phyloP scores from a whole-genome alignment of 2,797 vertebrate genomes.

The Rhincodon typus region DNA sequence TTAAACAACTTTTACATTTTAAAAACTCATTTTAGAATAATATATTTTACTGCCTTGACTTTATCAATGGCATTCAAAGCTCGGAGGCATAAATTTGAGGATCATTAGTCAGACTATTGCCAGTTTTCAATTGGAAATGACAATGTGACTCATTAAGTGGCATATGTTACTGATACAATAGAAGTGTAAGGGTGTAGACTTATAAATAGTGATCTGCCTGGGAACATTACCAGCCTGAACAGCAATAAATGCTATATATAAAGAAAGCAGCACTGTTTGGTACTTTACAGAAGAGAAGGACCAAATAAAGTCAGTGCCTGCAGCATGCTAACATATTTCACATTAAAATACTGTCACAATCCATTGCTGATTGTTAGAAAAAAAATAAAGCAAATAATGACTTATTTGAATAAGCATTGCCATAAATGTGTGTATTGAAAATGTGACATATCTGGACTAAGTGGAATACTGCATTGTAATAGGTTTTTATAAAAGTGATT shows the following conservation, averaged over 20 bases:
- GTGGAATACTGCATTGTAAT: background rate
- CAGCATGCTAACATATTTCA: constrained; percentile 20
- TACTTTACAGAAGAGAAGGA: background rate
- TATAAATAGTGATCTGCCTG: constrained; percentile 11
- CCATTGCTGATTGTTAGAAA: constrained; percentile 1
- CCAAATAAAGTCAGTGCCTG: constrained; percentile 14
- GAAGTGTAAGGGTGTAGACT: background rate
- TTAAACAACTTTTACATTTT: constrained; percentile 19
- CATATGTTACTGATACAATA: background rate
- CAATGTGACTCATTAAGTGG: background rate
- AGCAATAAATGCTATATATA: background rate
- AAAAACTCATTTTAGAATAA: constrained; percentile 25
- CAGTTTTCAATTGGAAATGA: background rate
- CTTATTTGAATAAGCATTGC: constrained; percentile 26
- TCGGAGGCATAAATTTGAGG: background rate
- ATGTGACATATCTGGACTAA: background rate
- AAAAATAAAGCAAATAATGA: constrained; percentile 24
- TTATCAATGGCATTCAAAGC: background rate
- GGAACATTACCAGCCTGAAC: background rate
- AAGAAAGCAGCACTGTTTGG: background rate
- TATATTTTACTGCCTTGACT: constrained; percentile 19
- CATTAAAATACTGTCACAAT: constrained; percentile 22
- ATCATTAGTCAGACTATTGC: background rate
- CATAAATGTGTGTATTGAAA: background rate
- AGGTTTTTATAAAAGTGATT: background rate